These are phyloP conservation scores for Hormaphis cornu DNA, from an alignment of 1,140 invertebrate species.

Conservation along the genomic window DNA sequence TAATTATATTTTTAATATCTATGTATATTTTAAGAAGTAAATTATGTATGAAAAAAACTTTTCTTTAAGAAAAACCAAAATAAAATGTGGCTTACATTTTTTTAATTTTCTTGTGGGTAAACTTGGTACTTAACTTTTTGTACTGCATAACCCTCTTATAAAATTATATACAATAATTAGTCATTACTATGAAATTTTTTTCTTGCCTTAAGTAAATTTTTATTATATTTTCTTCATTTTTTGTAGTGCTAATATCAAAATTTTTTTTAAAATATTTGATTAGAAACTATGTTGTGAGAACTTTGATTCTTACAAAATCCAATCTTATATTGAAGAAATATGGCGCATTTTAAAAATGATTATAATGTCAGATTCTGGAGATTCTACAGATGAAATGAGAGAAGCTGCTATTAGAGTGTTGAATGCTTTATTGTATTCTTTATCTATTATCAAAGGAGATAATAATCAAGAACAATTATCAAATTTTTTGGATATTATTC, in stretches of 20 bases:
- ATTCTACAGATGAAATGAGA: not conserved
- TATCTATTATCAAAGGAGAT: slow-evolving; percentile 3
- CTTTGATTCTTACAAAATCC: slow-evolving; percentile 11
- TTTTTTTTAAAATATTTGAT: not conserved
- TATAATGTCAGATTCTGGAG: slow-evolving; percentile 1
- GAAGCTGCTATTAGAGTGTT: slow-evolving; percentile 11
- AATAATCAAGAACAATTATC: slow-evolving; percentile 18
- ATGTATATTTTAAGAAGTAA: no score
- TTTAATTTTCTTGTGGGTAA: no score
- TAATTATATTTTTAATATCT: no score
- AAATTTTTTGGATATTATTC: slow-evolving; percentile 19
- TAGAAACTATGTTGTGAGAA: slow-evolving; percentile 29
- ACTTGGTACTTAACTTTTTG: no score
- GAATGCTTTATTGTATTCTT: slow-evolving; percentile 14
- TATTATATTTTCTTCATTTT: not conserved
- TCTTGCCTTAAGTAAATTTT: no score
- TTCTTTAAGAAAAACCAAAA: no score
- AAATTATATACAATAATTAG: no score
- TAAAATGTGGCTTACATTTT: no score
- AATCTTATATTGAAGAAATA: slow-evolving; percentile 17
- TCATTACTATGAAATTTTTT: no score
- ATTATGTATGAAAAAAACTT: no score
- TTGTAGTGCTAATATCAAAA: no score
- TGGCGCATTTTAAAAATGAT: slow-evolving; percentile 28
- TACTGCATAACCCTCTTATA: no score